These are phyloP conservation scores for Dromius quadrimaculatus DNA, from an alignment of 2,888 invertebrate genomes.

Conservation along the genomic window DNA sequence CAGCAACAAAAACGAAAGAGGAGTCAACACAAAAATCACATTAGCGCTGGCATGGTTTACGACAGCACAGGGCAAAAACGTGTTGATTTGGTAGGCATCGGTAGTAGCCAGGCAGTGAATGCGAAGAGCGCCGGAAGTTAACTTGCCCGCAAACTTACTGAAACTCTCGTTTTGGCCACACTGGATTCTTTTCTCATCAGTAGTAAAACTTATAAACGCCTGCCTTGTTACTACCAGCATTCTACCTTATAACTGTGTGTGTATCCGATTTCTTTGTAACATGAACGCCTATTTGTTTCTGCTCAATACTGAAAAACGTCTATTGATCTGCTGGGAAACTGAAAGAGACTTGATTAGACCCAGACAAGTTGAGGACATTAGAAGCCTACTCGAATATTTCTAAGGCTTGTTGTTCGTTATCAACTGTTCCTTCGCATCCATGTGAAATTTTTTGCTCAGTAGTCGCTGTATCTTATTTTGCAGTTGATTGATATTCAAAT, in stretches of 20 bases:
- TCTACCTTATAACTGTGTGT: conserved; percentile 7
- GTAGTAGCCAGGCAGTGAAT: conserved; percentile 47
- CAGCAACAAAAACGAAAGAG: conserved; percentile 28
- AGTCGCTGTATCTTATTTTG: conserved; percentile 19
- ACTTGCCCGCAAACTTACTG: conserved; percentile 54
- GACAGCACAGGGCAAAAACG: conserved; percentile 45
- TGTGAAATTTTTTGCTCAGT: conserved; percentile 18
- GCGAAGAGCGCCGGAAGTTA: conserved; percentile 49
- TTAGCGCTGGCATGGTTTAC: conserved; percentile 48
- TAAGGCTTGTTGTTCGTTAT: neutral
- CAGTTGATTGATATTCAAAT: conserved; percentile 34
- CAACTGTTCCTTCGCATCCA: conserved; percentile 2
- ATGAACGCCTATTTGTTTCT: conserved; percentile 27
- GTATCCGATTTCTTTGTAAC: neutral
- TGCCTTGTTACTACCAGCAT: conserved; percentile 37
- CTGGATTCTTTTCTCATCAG: conserved; percentile 55
- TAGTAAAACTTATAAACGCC: conserved; percentile 54
- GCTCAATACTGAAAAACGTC: conserved; percentile 39
- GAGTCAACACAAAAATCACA: conserved; percentile 47
- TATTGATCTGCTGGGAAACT: conserved; percentile 42
- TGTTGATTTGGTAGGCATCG: conserved; percentile 51
- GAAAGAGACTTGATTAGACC: conserved; percentile 47
- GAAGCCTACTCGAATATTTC: neutral
- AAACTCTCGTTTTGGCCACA: conserved; percentile 54
- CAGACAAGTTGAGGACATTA: neutral